Base-by-base conservation (phyloP, 2,797 vertebrate species). In the Chelidonichthys spinosus region DNA sequence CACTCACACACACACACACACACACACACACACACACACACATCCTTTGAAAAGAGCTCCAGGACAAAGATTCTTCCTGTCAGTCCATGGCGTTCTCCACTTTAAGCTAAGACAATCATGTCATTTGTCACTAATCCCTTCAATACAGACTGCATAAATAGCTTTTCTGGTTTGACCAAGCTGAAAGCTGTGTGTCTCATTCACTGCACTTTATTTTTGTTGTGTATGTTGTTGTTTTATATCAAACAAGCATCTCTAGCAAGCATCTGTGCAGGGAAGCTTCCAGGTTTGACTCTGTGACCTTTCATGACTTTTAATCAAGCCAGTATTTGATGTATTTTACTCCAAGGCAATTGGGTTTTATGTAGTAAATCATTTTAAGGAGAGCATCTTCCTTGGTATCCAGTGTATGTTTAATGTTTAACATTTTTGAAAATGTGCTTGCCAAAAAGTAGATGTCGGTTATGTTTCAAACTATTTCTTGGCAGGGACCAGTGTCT, bases 41-140 rank as follows among this genome's bases (percentile, higher is more conserved):
- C 43, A 15, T 18, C n/a, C 39, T 65, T 63, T 56, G 33, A 11
- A 78, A 65, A 79, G 17, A 72, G 47, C 78, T 84, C 4, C 18
- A 67, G 60, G 66, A 71, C 47, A 65, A 32, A 10, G 40, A 78
- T 73, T 89, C 64, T 76, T 74, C 49, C 11, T 65, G 54, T 85
- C 74, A 76, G 43, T 55, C 4, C 7, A 35, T 3, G 32, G 25
- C 44, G 32, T 61, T 73, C 4, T 6, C 11, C 50, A 50, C 9
- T 72, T 65, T 7, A 60, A 54, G n/a, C 4, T 32, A 2, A 44
- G 10, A 65, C 8, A 25, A 54, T 47, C 15, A 53, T 9, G 14
- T 4, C 49, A 61, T 69, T 55, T 74, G 54, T 65, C 50, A 39
- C 55, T 42, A 49, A 67, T 73, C 47, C 18, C 18, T 11, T 56